Conservation (phyloP, 2,113 vertebrate species). For the Cheirogaleus medius region DNA sequence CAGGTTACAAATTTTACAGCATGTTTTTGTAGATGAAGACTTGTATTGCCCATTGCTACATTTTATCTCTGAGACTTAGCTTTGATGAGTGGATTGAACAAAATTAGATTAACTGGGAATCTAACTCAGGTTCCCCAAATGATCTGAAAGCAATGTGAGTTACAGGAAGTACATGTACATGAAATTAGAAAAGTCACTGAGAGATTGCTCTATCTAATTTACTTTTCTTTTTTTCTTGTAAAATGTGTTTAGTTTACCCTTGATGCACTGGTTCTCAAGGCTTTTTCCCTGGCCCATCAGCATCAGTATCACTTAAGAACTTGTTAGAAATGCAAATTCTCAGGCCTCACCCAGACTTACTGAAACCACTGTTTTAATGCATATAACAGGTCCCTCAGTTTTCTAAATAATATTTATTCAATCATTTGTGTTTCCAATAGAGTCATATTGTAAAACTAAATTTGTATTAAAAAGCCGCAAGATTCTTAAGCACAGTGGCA, state of each 20-base stretch:
- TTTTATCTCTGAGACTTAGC: constrained; percentile 31
- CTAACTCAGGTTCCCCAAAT: background rate
- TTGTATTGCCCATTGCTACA: background rate
- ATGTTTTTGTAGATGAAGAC: background rate
- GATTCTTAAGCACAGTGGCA: background rate
- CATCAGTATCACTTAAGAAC: background rate
- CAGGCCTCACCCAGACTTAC: background rate
- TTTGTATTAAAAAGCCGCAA: background rate
- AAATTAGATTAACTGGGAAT: background rate
- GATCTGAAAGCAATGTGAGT: background rate
- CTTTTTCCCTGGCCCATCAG: background rate
- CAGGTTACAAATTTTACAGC: background rate
- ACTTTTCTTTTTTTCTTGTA: background rate
- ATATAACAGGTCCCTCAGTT: background rate
- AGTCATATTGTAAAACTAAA: background rate
- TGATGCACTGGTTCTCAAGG: background rate
- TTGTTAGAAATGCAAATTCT: background rate
- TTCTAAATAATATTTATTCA: background rate
- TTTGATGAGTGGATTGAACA: background rate
- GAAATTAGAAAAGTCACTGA: background rate
- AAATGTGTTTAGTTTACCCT: background rate
- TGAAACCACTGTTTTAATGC: background rate
- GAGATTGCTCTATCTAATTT: background rate
- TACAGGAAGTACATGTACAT: background rate
- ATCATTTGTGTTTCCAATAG: background rate